Base-by-base conservation (phyloP, 1,140 invertebrate species). In the Drosophila repleta region DNA sequence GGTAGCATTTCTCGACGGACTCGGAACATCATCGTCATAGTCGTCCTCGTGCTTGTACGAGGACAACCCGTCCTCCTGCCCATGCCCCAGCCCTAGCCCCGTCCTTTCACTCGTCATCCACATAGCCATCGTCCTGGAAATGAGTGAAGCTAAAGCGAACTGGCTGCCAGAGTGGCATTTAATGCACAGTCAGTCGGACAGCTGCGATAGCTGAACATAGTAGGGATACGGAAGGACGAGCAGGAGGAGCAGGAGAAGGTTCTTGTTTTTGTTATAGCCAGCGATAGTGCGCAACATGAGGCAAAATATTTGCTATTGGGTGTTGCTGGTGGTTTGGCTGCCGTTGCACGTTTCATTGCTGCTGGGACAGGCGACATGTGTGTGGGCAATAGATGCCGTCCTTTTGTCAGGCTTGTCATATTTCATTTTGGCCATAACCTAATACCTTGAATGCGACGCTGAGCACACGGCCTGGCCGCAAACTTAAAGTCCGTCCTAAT, bases 341-440 rank as follows among this genome's bases (percentile, higher is more conserved):
- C 52, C 43, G 52, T 55, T 70, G 43, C 41, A 48, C 45, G 45
- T 48, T 48, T 48, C 48, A 51, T 49, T 49, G 49, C 26, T 49
- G 20, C 13, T 49, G 49, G 49, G 0, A 32, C 26, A 52, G 26
- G 26, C 49, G 49, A 3, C 53, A 20, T 56, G 20, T 51, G 20
- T 72, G 39, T 48, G 79, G 20, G 58, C 58, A 53, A 62, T 75
- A 84, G 76, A 79, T 79, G 76, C 51, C 68, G 74, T 74, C 79
- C 81, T 84, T 85, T 87, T 85, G 81, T 85, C 82, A 85, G 80
- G 66, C 76, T 87, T 71, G 82, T 87, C 83, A 88, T 87, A 87
- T 88, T 88, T 87, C 82, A 87, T 87, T 87, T 76, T 43, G 75
- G 78, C 70, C 74, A 76, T 77, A 78, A 73, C 83, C 63, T 85